Base-by-base conservation (phyloP, 2,797 vertebrate species). In the Gila robusta region DNA sequence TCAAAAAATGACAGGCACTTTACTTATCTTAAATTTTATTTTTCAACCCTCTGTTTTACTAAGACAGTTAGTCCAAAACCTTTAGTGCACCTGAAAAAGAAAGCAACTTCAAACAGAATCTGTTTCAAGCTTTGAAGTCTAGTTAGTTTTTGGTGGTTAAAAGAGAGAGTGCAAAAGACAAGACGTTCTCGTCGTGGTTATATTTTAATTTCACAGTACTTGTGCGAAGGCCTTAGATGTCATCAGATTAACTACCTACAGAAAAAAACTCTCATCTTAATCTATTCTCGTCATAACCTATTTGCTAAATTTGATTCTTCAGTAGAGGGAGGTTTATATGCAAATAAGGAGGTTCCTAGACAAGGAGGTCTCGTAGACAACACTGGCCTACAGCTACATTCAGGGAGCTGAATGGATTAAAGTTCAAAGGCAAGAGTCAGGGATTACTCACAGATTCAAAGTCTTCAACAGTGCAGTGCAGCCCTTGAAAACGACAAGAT, bases 371-470 rank as follows among this genome's bases (percentile, higher is more conserved):
- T 28, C 26, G 26, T 79, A 90, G 80, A 70, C 83, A 77, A 47
- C 35, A 35, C 44, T 44, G 52, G 86, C 83, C 86, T n/a, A 52
- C 11, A 84, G 88, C 83, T 56, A 54, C 23, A 49, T 49, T 49
- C 47, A 67, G 73, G 41, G 62, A 87, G 86, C 93, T 93, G 93
- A 95, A 94, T 94, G 93, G 93, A 95, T 95, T 94, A 95, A 73
- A 94, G 94, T 95, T 96, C 94, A 96, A 95, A 96, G 94, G 94
- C 89, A 93, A 91, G 92, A 86, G 87, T 90, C 92, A 91, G 93
- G 86, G 95, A 96, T 94, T 90, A 94, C 94, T 94, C 91, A 88
- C 91, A 92, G 91, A 93, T 92, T 93, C 89, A 91, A 93, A 94
- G 93, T 94, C 95, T 91, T 92, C 88, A 83, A 89, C 89, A 77